A percentile compares a stretch with the other conserved stretches of the same genome.
Conservation (phyloP, 2,888 invertebrate genomes). For the Sericinus montela region DNA sequence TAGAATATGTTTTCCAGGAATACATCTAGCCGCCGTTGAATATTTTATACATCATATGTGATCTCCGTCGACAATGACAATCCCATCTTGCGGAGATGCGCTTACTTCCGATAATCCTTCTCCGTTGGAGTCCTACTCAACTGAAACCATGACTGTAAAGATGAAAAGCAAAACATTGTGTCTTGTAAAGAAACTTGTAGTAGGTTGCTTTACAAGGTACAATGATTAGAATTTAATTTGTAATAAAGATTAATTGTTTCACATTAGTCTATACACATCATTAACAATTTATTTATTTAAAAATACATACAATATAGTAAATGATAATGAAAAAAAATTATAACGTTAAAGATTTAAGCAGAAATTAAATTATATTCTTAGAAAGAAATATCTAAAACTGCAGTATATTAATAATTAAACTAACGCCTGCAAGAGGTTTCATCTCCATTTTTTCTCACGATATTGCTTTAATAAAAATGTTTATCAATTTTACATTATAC, state of each 20-base stretch:
- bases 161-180: constrained; percentile 6
- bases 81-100: constrained; percentile 36
- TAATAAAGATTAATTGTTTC: not conserved
- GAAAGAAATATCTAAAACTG: too few relatives aligned
- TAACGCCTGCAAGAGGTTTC: too few relatives aligned
- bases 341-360: too few relatives aligned
- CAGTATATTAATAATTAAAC: too few relatives aligned
- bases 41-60: constrained; percentile 62
- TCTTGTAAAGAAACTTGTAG: not conserved
- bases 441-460: too few relatives aligned
- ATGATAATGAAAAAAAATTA: too few relatives aligned
- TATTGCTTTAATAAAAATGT: too few relatives aligned
- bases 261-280: too few relatives aligned
- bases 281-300: too few relatives aligned
- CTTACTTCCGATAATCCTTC: constrained; percentile 57
- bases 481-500: too few relatives aligned
- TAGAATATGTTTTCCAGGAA: constrained; percentile 25
- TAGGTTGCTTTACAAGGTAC: not conserved
- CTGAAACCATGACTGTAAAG: constrained; percentile 12
- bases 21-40: constrained; percentile 47
- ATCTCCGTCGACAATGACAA: constrained; percentile 52
- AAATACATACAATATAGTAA: too few relatives aligned
- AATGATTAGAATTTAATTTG: not conserved
- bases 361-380: too few relatives aligned
- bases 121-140: constrained; percentile 34